Evolutionary conservation across 2,797 vertebrate species (phyloP).

Genomic region (Carapus acus): DNA sequence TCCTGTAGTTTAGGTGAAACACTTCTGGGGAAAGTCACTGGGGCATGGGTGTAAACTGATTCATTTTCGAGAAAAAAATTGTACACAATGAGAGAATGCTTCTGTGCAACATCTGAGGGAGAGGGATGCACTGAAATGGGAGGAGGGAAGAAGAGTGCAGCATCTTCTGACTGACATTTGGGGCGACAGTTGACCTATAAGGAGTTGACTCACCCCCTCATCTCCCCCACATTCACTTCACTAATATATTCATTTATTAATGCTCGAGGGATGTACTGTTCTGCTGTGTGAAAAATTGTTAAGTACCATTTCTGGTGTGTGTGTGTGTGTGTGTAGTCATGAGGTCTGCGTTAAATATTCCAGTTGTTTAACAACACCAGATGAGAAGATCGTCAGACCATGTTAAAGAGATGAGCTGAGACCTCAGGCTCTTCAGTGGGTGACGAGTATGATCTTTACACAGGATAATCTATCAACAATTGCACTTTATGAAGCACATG

Average conservation of each 20-base stretch:
- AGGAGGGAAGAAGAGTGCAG: conserved; percentile 42
- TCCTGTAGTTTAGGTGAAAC: no score
- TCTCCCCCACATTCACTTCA: conserved; percentile 65
- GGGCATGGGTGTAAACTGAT: no score
- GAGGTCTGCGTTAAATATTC: conserved; percentile 5
- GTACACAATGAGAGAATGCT: neutral
- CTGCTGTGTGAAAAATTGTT: conserved; percentile 33
- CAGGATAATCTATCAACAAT: no score
- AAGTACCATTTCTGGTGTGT: conserved; percentile 19
- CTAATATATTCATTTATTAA: conserved; percentile 70
- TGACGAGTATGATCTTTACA: no score
- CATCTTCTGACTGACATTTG: conserved; percentile 70
- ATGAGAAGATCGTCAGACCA: no score
- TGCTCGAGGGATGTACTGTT: conserved; percentile 59
- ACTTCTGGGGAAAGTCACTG: no score
- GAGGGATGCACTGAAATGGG: conserved; percentile 1
- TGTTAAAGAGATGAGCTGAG: no score
- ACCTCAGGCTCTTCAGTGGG: no score
- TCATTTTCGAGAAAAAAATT: no score
- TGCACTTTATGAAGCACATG: no score
- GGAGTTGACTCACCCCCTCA: conserved; percentile 73
- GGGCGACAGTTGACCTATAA: conserved; percentile 78
- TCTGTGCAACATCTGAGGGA: conserved; percentile 18
- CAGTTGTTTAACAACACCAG: neutral
- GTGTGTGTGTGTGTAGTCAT: conserved; percentile 14